Conservation (phyloP, 2,888 invertebrate species). For the Creontiades dilutus region DNA sequence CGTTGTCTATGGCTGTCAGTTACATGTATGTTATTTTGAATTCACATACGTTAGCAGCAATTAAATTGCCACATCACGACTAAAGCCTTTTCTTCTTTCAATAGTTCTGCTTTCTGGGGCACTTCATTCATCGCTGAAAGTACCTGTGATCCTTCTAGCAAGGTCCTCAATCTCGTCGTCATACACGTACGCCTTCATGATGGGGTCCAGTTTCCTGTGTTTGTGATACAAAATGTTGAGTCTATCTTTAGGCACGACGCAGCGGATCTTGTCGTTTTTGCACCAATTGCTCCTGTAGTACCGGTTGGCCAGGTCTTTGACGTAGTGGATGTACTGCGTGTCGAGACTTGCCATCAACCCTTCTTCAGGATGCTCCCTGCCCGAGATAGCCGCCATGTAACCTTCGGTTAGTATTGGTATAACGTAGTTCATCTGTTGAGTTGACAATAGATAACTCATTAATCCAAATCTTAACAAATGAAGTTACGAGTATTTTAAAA, state of each 20-base stretch:
- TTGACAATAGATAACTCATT: neutral
- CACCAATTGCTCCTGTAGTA: slow-evolving; percentile 73
- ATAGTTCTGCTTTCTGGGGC: neutral
- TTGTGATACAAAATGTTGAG: slow-evolving; percentile 66
- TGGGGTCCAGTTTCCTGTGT: slow-evolving; percentile 72
- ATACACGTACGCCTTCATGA: slow-evolving; percentile 72
- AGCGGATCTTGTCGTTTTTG: slow-evolving; percentile 74
- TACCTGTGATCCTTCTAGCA: slow-evolving; percentile 69
- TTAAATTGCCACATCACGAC: no score
- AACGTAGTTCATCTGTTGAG: slow-evolving; percentile 74
- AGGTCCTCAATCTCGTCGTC: slow-evolving; percentile 72
- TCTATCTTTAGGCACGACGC: slow-evolving; percentile 71
- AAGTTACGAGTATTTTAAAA: neutral
- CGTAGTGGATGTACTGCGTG: slow-evolving; percentile 72
- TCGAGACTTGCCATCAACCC: slow-evolving; percentile 69
- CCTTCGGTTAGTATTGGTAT: slow-evolving; percentile 75
- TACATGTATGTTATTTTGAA: no score
- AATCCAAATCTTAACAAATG: neutral
- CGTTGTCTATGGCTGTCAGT: no score
- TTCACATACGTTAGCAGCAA: no score
- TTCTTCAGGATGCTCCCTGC: neutral
- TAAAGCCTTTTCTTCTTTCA: no score
- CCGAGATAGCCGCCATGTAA: slow-evolving; percentile 72
- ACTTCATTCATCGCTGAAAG: slow-evolving; percentile 19
- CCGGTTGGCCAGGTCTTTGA: slow-evolving; percentile 73